Base-by-base conservation (phyloP, 2,888 invertebrate genomes). In the Physocephala rufipes region DNA sequence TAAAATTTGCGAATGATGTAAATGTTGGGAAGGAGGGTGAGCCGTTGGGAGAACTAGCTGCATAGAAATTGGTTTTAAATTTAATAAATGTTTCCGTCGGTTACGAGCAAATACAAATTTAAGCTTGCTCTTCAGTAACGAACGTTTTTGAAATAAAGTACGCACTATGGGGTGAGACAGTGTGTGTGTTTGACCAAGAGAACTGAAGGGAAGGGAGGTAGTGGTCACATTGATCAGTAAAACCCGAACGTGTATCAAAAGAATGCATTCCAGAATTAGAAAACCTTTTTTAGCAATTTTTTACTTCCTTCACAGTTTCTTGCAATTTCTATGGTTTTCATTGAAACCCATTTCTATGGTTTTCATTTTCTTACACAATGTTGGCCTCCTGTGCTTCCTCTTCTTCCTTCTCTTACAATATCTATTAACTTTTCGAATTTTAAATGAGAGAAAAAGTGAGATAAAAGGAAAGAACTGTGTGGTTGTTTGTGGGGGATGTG, bases 51-150 rank as follows among this genome's bases (percentile, higher is more conserved):
- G 9, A 36, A 36, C 2, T 43, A 21, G 12, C 30, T 36, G 67
- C 59, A 67, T 49, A 49, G 62, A 82, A 81, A 81, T 81, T 81
- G 81, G 82, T 82, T 81, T 81, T 81, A 80, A 82, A 81, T 82
- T 82, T 82, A 81, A 81, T 81, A 81, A 82, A 81, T 77, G 80
- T 78, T 79, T 79, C 74, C 80, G 82, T 75, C 78, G 75, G 79
- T 77, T 78, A 51, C 80, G 79, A 76, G 80, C 36, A 78, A 81
- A 81, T 78, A 82, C 82, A 82, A 82, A 82, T 82, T 82, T 82
- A 82, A 80, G 78, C 49, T 49, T 21, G 30, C 30, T 62, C 61
- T 36, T 16, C 43, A 43, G 55, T 24, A 21, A 28, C n/a, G n/a
- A n/a, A n/a, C n/a, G n/a, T n/a, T 13, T 13, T 13, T 12, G 16